Conservation (phyloP, 2,888 invertebrate species). For the Tinea semifulvella region DNA sequence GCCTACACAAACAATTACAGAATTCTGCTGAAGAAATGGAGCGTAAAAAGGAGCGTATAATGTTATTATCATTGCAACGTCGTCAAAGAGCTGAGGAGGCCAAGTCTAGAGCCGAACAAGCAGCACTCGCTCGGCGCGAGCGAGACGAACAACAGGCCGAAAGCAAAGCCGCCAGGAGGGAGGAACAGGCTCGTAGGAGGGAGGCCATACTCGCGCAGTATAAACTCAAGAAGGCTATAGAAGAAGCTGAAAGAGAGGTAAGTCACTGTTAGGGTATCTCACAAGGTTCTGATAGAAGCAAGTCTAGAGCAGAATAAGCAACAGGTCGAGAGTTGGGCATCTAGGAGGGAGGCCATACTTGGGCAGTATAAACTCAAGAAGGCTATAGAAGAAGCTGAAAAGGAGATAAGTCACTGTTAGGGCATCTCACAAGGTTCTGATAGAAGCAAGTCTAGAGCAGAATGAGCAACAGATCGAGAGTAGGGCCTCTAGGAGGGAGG, state of each 20-base stretch:
- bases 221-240: conserved; percentile 91
- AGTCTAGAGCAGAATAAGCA: conserved; percentile 85
- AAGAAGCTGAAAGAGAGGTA: conserved; percentile 90
- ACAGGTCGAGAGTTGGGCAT: conserved; percentile 78
- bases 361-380: conserved; percentile 81
- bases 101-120: conserved; percentile 84
- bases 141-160: conserved; percentile 80
- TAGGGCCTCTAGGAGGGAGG: conserved; percentile 81
- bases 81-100: conserved; percentile 91
- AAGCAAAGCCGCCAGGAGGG: conserved; percentile 75
- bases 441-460: conserved; percentile 83
- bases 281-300: conserved; percentile 88
- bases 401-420: conserved; percentile 87
- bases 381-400: conserved; percentile 79
- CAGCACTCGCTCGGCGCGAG: conserved; percentile 78
- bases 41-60: conserved; percentile 89
- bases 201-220: conserved; percentile 92
- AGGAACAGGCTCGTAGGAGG: conserved; percentile 88
- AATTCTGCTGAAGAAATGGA: conserved; percentile 91
- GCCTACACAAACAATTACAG: no score
- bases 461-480: conserved; percentile 82
- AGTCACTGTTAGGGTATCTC: not conserved
- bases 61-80: conserved; percentile 88
- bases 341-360: conserved; percentile 82
- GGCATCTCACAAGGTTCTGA: no score